Conservation (phyloP, 2,888 invertebrate species). For the Sminthurinus aureus region DNA sequence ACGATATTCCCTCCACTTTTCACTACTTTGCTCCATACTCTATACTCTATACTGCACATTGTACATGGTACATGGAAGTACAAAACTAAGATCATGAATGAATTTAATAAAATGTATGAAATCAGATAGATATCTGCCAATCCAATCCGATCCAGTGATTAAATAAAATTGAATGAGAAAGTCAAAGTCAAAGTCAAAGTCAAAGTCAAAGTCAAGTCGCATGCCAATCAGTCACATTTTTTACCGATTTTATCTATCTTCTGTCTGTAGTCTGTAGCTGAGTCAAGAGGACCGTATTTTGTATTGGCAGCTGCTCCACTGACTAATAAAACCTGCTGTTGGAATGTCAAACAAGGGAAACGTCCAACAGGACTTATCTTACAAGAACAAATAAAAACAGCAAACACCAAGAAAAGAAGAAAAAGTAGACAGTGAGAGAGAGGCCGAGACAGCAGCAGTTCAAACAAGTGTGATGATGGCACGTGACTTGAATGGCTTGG, state of each 20-base stretch:
- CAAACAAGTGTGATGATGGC: conserved; percentile 19
- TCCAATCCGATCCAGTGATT: not conserved
- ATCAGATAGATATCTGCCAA: too few species aligned
- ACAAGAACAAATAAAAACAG: not conserved
- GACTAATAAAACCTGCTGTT: not conserved
- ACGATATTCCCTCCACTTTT: not conserved
- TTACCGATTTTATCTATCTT: not conserved
- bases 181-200: not conserved
- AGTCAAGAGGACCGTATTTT: too few species aligned
- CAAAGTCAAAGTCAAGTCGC: too few species aligned
- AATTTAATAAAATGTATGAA: too few species aligned
- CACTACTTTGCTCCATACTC: not conserved
- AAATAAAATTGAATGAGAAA: not conserved
- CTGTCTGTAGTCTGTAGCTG: not conserved
- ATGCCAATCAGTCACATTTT: conserved; percentile 2
- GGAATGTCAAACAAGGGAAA: not conserved
- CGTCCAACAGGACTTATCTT: not conserved
- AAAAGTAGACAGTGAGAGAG: not conserved
- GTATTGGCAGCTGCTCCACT: too few species aligned
- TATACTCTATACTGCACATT: too few species aligned
- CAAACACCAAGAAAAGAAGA: not conserved
- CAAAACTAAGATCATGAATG: too few species aligned
- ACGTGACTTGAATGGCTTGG: conserved; percentile 8
- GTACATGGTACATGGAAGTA: too few species aligned
- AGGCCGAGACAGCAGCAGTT: conserved; percentile 14